Evolutionary conservation across 2,113 vertebrate genomes (phyloP), one percentile per base, ranked within the genome.

Genomic region (Elephas maximus): DNA sequence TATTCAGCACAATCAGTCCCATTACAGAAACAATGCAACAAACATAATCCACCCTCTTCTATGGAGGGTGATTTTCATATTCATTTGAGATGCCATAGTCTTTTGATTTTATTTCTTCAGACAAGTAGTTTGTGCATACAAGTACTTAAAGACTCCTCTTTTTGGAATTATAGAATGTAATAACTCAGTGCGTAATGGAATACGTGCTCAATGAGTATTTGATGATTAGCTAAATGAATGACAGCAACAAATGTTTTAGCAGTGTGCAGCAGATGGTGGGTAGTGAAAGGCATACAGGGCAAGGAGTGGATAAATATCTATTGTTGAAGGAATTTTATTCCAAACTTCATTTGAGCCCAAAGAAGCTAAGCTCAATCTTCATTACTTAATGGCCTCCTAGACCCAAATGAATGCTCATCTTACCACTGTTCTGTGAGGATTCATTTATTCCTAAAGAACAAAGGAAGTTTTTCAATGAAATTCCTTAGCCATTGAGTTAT

Each of bases 51-150:
- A 0, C 92, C 78, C 82, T 95, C 77, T 96, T 97, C 94, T 90
- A 26, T 24, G 65, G 94, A 92, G 71, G 62, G 63, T 77, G 63
- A 67, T 84, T 94, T 97, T 88, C 90, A 62, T 78, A 96, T 88
- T 96, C 90, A 96, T 30, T 88, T 88, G 90, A 63, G 67, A 92
- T 90, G 10, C 76, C 74, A 79, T 77, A 45, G 93, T 93, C 83
- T 95, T 97, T 95, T 95, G 17, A 88, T 97, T 97, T 94, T 60
- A 81, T 95, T 95, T 96, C 90, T 96, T 95, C 81, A 96, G 81
- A 90, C 53, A 94, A 92, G 84, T 95, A 76, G 12, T 79, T 94
- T 67, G 77, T 92, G 77, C 92, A 91, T 89, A 73, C 45, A 81
- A 62, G 44, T 65, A 92, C 96, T 90, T 94, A 73, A 90, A 78